phyloP scores from a whole-genome alignment of 1,140 invertebrate species.

The Zaprionus camerounensis region DNA sequence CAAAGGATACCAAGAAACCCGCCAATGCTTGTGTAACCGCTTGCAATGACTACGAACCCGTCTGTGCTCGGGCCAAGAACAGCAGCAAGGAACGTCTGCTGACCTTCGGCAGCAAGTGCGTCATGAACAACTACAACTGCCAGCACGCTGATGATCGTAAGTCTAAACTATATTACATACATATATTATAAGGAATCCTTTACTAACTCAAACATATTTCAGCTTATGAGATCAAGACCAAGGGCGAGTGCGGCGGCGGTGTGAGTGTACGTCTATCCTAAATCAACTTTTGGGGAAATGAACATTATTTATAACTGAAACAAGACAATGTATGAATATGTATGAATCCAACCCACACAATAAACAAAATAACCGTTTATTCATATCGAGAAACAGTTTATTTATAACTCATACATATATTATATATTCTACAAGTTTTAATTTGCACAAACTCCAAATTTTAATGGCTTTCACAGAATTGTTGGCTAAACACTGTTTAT shows the following conservation, averaged over 20 bases:
- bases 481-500: not conserved
- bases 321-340: not conserved
- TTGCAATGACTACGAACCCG: conserved; percentile 71
- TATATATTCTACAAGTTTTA: conserved; percentile 34
- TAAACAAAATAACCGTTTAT: conserved; percentile 29
- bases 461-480: conserved; percentile 20
- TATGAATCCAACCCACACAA: conserved; percentile 6
- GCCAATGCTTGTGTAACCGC: conserved; percentile 43
- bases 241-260: conserved; percentile 76
- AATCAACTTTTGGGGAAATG: not conserved
- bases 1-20: conserved; percentile 63
- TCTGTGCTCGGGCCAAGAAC: conserved; percentile 74
- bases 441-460: conserved; percentile 34
- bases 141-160: conserved; percentile 78
- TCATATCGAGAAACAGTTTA: conserved; percentile 40
- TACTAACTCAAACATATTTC: conserved; percentile 20
- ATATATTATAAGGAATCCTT: not conserved
- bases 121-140: conserved; percentile 80
- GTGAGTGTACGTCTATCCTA: conserved; percentile 80
- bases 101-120: conserved; percentile 76
- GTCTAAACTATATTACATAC: not conserved
- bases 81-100: conserved; percentile 73
- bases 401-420: conserved; percentile 32
- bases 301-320: not conserved
- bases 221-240: conserved; percentile 72